Conservation (phyloP, 2,113 vertebrate genomes). For the Galbula dea region DNA sequence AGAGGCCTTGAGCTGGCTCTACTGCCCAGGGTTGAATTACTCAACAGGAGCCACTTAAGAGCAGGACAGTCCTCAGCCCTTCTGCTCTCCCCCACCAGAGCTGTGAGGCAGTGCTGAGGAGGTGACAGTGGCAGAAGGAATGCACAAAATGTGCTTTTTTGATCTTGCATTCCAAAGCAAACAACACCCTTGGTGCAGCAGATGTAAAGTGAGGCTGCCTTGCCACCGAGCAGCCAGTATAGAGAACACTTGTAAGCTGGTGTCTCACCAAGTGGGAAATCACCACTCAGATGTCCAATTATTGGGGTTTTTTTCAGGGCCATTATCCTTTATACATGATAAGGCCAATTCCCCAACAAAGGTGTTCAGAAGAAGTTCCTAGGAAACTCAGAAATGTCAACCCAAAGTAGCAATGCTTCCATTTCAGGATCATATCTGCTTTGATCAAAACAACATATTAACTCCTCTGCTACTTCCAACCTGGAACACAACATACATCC, state of each 20-base stretch:
- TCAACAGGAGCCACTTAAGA: rapidly evolving
- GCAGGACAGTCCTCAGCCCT: rapidly evolving
- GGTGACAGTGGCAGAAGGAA: not conserved
- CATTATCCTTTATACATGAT: not conserved
- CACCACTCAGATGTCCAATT: not conserved
- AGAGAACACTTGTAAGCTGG: not conserved
- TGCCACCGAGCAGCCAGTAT: rapidly evolving
- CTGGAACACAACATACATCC: not conserved
- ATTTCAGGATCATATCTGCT: not conserved
- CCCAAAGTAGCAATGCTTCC: not conserved
- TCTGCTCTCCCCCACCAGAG: not conserved
- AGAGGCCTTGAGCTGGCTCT: not conserved
- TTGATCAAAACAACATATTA: not conserved
- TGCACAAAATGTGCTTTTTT: not conserved
- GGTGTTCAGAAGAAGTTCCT: not conserved
- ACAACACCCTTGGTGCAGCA: not conserved
- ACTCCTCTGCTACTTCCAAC: not conserved
- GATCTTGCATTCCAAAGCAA: not conserved
- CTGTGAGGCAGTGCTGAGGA: not conserved
- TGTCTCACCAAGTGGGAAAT: not conserved
- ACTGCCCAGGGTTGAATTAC: not conserved
- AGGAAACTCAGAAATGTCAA: not conserved
- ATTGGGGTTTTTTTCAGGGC: not conserved
- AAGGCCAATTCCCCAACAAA: not conserved
- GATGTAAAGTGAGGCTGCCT: rapidly evolving